Percentiles rank a stretch among this genome's conserved stretches.
Evolutionary conservation across 2,888 invertebrate species (phyloP).

Genomic region (Agrotis ipsilon): DNA sequence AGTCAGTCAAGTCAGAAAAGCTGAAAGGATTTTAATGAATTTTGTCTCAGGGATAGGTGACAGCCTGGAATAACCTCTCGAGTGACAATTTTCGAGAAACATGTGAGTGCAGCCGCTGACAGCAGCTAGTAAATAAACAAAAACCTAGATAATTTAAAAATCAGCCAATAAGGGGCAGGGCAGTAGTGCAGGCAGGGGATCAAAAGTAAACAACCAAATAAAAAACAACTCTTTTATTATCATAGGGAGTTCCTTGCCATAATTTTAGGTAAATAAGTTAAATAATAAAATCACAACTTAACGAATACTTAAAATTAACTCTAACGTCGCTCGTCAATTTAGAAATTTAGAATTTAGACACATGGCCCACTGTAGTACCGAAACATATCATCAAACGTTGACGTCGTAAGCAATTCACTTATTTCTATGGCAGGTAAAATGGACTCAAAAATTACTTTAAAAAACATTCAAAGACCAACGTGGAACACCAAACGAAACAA

Average conservation of each 20-base stretch:
- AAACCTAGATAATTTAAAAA: no score
- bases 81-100: no score
- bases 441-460: constrained; percentile 84
- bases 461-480: constrained; percentile 82
- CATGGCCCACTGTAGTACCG: constrained; percentile 60
- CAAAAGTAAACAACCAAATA: constrained; percentile 67
- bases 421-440: constrained; percentile 90
- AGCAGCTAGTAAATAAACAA: no score
- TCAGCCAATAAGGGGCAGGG: no score
- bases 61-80: no score
- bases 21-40: no score
- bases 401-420: constrained; percentile 85
- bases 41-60: no score
- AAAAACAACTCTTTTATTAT: constrained; percentile 87
- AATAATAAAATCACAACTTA: constrained; percentile 90
- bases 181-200: neutral
- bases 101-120: no score
- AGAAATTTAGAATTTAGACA: constrained; percentile 80
- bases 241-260: constrained; percentile 89
- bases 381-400: constrained; percentile 68
- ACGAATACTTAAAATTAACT: constrained; percentile 90
- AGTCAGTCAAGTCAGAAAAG: no score
- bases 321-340: constrained; percentile 79
- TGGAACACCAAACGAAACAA: constrained; percentile 79
- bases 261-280: constrained; percentile 91